phyloP scores from a whole-genome alignment of 2,797 vertebrate genomes.

The Danio aesculapii region DNA sequence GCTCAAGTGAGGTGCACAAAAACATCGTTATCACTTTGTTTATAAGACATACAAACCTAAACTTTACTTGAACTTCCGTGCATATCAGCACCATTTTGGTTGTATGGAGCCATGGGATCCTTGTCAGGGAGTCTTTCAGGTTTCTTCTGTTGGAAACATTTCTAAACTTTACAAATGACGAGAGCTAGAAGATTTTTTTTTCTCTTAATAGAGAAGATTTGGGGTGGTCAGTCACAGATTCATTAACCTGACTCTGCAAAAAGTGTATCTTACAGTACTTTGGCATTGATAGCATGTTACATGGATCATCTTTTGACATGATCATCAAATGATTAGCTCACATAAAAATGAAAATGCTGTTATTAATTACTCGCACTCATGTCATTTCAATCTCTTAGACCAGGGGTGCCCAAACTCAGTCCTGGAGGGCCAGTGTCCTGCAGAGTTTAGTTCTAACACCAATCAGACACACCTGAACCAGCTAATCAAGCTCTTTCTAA shows the following conservation, averaged over 20 bases:
- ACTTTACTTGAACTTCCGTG: conserved; percentile 39
- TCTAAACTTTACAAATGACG: conserved; percentile 54
- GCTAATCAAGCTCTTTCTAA: no score
- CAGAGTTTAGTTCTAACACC: no score
- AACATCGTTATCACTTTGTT: conserved; percentile 56
- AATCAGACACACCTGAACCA: no score
- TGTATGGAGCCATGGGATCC: conserved; percentile 31
- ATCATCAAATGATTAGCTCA: no score
- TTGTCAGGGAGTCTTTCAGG: conserved; percentile 21
- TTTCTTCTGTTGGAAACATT: conserved; percentile 38
- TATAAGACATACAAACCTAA: conserved; percentile 41
- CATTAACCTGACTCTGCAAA: conserved; percentile 35
- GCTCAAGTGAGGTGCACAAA: conserved; percentile 36
- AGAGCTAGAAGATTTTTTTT: conserved; percentile 34
- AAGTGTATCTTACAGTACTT: conserved; percentile 5
- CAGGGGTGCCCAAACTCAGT: no score
- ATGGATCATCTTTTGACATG: neutral
- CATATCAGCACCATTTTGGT: conserved; percentile 35
- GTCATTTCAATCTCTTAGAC: no score
- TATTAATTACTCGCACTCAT: no score
- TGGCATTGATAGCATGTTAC: conserved; percentile 24
- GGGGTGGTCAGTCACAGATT: conserved; percentile 18
- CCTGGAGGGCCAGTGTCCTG: no score
- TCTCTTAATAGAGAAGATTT: conserved; percentile 11
- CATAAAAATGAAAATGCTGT: no score